phyloP scores from a whole-genome alignment of 2,888 invertebrate genomes.

The Hypercompe scribonia region DNA sequence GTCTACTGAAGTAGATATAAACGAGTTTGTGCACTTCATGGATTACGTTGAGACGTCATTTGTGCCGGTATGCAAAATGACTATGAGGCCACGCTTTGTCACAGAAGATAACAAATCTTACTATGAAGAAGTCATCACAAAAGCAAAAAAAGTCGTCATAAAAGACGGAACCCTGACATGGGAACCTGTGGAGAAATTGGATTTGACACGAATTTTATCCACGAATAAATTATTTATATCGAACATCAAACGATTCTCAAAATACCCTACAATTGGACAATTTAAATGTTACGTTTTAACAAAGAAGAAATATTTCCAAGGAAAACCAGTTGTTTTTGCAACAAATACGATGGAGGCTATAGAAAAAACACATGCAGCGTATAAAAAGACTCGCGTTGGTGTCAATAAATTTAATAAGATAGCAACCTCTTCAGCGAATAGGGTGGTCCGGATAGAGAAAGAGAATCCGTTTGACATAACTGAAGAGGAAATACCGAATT shows the following conservation, averaged over 20 bases:
- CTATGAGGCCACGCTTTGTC: constrained; percentile 13
- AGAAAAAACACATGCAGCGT: neutral
- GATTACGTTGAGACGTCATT: constrained; percentile 2
- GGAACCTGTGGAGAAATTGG: constrained; percentile 8
- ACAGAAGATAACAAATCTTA: constrained; percentile 14
- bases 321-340: constrained; percentile 11
- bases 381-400: neutral
- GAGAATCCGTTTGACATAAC: constrained; percentile 2
- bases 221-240: constrained; percentile 11
- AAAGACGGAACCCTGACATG: neutral
- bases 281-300: constrained; percentile 6
- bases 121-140: constrained; percentile 9
- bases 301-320: constrained; percentile 9
- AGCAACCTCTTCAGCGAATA: neutral
- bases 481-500: constrained; percentile 1
- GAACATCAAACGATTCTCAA: neutral
- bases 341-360: constrained; percentile 1
- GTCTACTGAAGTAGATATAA: constrained; percentile 10
- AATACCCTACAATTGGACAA: neutral
- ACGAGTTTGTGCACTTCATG: constrained; percentile 12
- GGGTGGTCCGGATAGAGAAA: constrained; percentile 1
- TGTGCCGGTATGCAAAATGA: constrained; percentile 11
- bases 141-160: neutral
- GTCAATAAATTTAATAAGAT: neutral
- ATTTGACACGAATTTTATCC: constrained; percentile 12